phyloP scores from a whole-genome alignment of 1,140 invertebrate genomes.

The Colletes latitarsis region DNA sequence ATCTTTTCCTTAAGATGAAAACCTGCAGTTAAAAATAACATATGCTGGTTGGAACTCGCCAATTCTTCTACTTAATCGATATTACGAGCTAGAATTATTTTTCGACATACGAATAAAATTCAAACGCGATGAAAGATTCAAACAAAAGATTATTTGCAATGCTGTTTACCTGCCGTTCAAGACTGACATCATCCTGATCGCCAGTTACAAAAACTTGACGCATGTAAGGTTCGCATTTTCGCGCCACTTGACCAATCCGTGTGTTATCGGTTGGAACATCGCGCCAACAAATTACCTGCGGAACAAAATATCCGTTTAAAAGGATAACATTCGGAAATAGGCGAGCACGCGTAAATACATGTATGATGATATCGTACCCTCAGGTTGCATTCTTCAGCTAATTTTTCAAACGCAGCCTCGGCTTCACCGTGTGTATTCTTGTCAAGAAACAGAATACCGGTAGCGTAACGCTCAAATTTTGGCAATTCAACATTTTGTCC shows the following conservation, averaged over 20 bases:
- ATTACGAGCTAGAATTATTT: constrained; percentile 1
- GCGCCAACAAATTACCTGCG: constrained; percentile 93
- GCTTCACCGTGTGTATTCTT: constrained; percentile 90
- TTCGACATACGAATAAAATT: constrained; percentile 16
- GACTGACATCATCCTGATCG: constrained; percentile 76
- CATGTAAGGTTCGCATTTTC: constrained; percentile 96
- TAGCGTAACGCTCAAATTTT: constrained; percentile 94
- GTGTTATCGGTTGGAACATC: constrained; percentile 93
- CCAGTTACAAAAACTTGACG: constrained; percentile 95
- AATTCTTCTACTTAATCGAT: background rate
- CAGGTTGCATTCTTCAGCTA: constrained; percentile 91
- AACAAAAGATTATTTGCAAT: background rate
- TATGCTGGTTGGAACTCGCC: background rate
- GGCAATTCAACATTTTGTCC: constrained; percentile 91
- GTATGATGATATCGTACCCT: constrained; percentile 78
- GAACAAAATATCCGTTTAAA: constrained; percentile 4
- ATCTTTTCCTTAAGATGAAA: constrained; percentile 95
- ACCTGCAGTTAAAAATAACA: constrained; percentile 83
- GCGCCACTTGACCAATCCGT: constrained; percentile 94
- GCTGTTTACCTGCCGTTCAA: constrained; percentile 74
- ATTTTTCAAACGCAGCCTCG: constrained; percentile 89
- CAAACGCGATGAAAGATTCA: too few relatives aligned
- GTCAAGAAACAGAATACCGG: constrained; percentile 97
- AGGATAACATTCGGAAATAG: background rate
- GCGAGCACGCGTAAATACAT: background rate